Percentiles rank a stretch among this genome's conserved stretches.
Conservation (phyloP, 2,888 invertebrate genomes). For the Hirtodrosophila histrioides region DNA sequence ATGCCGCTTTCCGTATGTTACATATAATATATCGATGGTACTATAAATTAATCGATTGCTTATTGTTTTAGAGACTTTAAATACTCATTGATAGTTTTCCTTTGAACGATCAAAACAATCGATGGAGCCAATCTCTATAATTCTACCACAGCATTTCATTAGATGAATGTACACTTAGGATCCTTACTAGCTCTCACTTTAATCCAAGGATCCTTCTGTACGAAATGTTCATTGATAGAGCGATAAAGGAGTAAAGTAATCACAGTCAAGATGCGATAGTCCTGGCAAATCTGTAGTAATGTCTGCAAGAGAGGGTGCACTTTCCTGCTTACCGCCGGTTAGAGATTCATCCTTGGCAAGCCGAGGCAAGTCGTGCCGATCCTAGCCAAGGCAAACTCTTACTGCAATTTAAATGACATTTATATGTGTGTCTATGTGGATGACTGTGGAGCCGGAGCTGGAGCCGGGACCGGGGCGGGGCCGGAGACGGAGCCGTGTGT, state of each 20-base stretch:
- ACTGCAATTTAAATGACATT: slow-evolving; percentile 79
- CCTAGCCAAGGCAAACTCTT: slow-evolving; percentile 69
- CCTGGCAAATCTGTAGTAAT: slow-evolving; percentile 21
- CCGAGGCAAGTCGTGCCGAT: slow-evolving; percentile 40
- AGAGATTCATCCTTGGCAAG: slow-evolving; percentile 58
- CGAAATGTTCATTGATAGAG: slow-evolving; percentile 13
- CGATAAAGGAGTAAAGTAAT: neutral
- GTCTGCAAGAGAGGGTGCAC: slow-evolving; percentile 30
- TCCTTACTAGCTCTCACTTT: neutral
- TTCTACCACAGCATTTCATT: too few species aligned
- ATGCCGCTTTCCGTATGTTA: too few species aligned
- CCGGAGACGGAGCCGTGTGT: slow-evolving; percentile 11
- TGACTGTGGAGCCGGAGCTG: slow-evolving; percentile 4
- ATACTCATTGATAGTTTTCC: too few species aligned
- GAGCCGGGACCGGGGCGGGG: too few species aligned
- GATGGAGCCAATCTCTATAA: too few species aligned
- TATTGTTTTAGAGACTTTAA: too few species aligned
- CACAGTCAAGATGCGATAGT: slow-evolving; percentile 19
- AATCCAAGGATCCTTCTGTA: slow-evolving; percentile 2
- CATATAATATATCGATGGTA: too few species aligned
- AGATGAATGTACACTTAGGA: too few species aligned
- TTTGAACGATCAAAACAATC: too few species aligned
- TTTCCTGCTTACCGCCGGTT: slow-evolving; percentile 34
- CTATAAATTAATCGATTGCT: too few species aligned
- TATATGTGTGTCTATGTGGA: slow-evolving; percentile 37